Base-by-base conservation (phyloP, 1,140 invertebrate species). In the Dreissena rostriformis region DNA sequence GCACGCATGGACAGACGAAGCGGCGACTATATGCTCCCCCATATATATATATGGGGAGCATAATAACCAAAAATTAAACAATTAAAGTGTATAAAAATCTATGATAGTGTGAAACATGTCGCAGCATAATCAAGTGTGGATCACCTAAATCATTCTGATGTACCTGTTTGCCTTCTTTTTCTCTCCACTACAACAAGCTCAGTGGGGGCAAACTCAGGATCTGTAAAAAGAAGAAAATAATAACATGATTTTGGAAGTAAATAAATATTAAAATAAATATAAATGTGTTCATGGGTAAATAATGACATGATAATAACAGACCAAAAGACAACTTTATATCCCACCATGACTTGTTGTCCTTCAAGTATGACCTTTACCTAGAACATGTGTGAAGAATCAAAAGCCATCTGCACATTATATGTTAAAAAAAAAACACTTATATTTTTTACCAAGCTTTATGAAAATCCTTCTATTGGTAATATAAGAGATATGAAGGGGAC, bases 121-220 rank as follows among this genome's bases (percentile, higher is more conserved):
- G 2, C 4, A n/a, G 57, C 12, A 61, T 61, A 19, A 19, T 24
- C 11, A 61, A 61, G 17, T 61, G 2, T 39, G 39, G 39, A 39
- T 39, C 57, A 61, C 17, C 57, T 61, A 61, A 61, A 24, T 61
- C 57, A 61, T 61, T 61, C 57, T 61, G 22, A 61, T n/a, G 22
- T 61, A 61, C 73, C 53, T 76, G 53, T 49, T 14, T 76, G 39
- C 55, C 67, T 78, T 49, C 28, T 66, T 55, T 78, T 78, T 39
- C n/a, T 78, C 67, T 78, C 76, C 1, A 78, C 76, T 24, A 68
- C 39, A 67, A 78, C 29, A 14, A 66, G 29, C 39, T 66, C 55
- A n/a, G 65, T 51, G 28, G 76, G 76, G 15, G 67, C 51, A 68
- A 78, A 78, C 11, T 68, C 65, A 52, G 65, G 53, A 39, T 68